Evolutionary conservation across 2,888 invertebrate species (phyloP), one percentile per base, ranked within the genome.

Genomic region (Heliconius ismenius): DNA sequence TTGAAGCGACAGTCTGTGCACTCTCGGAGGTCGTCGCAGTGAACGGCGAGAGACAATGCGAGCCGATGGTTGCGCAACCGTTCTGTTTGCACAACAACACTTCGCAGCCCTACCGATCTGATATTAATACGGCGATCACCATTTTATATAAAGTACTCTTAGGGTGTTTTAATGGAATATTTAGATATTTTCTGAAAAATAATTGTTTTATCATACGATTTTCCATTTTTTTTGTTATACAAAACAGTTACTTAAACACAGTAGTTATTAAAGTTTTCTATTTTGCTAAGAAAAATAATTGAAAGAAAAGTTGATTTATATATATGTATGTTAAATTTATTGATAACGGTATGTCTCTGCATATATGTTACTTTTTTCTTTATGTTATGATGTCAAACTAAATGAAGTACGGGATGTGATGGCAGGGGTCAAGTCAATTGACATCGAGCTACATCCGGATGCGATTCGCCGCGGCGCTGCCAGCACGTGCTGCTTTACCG

Each of bases 41-140:
- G 93, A 93, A 90, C 91, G 93, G 93, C 91, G 89, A 90, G 90
- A 93, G 92, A 94, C 93, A 93, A 93, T 93, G 88, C 92, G 91
- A 91, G 92, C 90, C 89, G 90, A 88, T 86, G 86, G 90, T 93
- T 93, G 91, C 90, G 93, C 91, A 93, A 92, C 86, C 86, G 86
- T 88, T 84, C 89, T 87, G 90, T 91, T 93, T 92, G 89, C 93
- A 90, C 82, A 92, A 92, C 89, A 85, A 79, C 83, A 83, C 78
- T 77, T 70, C 84, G 83, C 84, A 86, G 88, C 88, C 88, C 89
- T 89, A 86, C 85, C 84, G 82, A 85, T 83, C 83, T 82, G 84
- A 86, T 85, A 85, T 82, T 83, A 79, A 69, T 75, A 49, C 67
- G 58, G 74, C 73, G 73, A 73, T 70, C 70, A 78, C 70, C 21